Evolutionary conservation across 2,113 vertebrate genomes (phyloP), one percentile per base, ranked within the genome.

Genomic region (Emydura subglobosa): DNA sequence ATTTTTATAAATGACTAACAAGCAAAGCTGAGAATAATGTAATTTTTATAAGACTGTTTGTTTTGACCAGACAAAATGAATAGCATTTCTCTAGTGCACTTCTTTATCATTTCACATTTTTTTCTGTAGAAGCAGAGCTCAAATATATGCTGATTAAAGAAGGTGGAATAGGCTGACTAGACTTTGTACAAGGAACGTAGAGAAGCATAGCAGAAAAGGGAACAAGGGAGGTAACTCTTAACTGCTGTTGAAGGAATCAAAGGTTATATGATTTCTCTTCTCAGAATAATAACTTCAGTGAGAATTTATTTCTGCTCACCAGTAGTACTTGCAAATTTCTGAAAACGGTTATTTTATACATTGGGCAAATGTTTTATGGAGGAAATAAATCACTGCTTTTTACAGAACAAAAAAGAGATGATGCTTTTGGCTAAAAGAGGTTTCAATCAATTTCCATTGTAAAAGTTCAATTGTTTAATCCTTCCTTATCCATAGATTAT

Each of bases 1-100:
- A 91, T 5, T 81, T 57, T 91, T 82, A 82, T 87, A 87, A 82
- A 91, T 87, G 85, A 51, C 65, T 82, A 91, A 87, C 53, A 78
- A 86, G 78, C 74, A 61, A 29, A 55, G 79, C 54, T 59, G 85
- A 87, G 81, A 91, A 86, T 59, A 78, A 91, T 91, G 87, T 87
- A 51, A 76, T 87, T 59, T 79, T 83, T 82, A 31, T 29, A 39
- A 59, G 34, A 65, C 80, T 50, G 90, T 86, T 91, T 86, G 65
- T 91, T 91, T 86, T 82, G 79, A 39, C 65, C 83, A 76, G n/a
- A 87, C 17, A 47, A 85, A 83, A 91, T 86, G 27, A 82, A 91
- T 84, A 31, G 44, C 55, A 76, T 76, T 59, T 53, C 57, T 74
- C 59, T 51, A 59, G 34, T 68, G 31, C 53, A 76, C 61, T 86